A percentile compares a stretch with the other conserved stretches of the same genome.
phyloP scores from a whole-genome alignment of 2,113 vertebrate species.

The Cyphomyrus plagiostoma region DNA sequence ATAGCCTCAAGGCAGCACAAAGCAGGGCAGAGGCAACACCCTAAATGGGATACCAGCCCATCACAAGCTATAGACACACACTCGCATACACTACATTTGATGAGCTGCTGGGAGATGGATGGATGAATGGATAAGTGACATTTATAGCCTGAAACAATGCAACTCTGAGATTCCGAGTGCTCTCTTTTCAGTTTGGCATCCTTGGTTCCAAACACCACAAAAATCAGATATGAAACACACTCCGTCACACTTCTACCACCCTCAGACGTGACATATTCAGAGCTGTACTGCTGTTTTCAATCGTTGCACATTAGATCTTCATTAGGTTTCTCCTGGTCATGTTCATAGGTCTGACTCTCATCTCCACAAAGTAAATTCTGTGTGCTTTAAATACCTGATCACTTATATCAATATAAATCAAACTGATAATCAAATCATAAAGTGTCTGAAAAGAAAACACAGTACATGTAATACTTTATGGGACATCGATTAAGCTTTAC shows the following conservation, averaged over 20 bases:
- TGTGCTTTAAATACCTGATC: background rate
- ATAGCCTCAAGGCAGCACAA: background rate
- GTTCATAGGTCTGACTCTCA: background rate
- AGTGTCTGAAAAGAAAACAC: background rate
- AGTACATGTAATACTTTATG: background rate
- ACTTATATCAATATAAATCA: background rate
- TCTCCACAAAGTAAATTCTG: background rate
- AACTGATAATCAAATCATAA: background rate
- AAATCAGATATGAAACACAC: background rate
- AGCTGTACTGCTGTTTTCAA: background rate
- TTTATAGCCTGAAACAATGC: background rate
- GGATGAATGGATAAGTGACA: background rate
- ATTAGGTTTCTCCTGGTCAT: background rate
- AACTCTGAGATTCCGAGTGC: background rate
- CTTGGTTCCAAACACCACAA: background rate
- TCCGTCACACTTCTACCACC: background rate
- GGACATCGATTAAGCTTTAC: background rate
- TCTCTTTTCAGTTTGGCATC: background rate
- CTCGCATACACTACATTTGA: background rate
- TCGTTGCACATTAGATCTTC: background rate
- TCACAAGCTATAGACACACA: background rate
- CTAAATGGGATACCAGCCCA: background rate
- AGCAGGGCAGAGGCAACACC: background rate
- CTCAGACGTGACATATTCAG: background rate
- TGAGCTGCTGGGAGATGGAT: background rate